Conservation (phyloP, 2,888 invertebrate genomes). For the Phania funesta region DNA sequence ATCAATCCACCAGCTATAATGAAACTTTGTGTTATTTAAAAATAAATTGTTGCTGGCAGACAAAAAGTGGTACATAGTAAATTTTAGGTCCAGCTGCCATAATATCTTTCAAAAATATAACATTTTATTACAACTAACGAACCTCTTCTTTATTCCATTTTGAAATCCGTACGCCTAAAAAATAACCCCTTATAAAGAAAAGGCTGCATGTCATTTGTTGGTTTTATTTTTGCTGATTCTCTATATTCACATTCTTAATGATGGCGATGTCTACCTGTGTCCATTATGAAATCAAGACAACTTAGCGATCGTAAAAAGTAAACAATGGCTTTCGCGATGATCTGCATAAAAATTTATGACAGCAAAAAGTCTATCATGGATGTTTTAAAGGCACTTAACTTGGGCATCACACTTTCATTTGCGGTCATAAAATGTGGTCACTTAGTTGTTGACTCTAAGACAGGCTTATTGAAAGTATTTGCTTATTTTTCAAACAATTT, state of each 20-base stretch:
- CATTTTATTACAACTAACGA: too few relatives aligned
- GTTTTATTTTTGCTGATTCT: background rate
- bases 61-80: too few relatives aligned
- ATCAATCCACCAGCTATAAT: too few relatives aligned
- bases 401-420: conserved; percentile 56
- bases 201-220: conserved; percentile 13
- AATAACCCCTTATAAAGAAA: too few relatives aligned
- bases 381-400: conserved; percentile 34
- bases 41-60: too few relatives aligned
- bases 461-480: too few relatives aligned
- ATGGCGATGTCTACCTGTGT: conserved; percentile 34
- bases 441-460: conserved; percentile 1
- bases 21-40: too few relatives aligned
- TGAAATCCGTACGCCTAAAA: too few relatives aligned
- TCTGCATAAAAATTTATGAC: conserved; percentile 52
- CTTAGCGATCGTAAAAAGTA: conserved; percentile 27
- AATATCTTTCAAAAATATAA: too few relatives aligned
- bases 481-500: too few relatives aligned
- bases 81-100: too few relatives aligned
- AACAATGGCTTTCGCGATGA: conserved; percentile 19
- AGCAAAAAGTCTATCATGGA: conserved; percentile 48
- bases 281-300: conserved; percentile 61
- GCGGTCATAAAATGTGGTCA: conserved; percentile 35
- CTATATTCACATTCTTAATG: conserved; percentile 30
- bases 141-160: too few relatives aligned